These are phyloP conservation scores for Trichonephila inaurata DNA, from an alignment of 1,140 invertebrate species.

Conservation along the genomic window DNA sequence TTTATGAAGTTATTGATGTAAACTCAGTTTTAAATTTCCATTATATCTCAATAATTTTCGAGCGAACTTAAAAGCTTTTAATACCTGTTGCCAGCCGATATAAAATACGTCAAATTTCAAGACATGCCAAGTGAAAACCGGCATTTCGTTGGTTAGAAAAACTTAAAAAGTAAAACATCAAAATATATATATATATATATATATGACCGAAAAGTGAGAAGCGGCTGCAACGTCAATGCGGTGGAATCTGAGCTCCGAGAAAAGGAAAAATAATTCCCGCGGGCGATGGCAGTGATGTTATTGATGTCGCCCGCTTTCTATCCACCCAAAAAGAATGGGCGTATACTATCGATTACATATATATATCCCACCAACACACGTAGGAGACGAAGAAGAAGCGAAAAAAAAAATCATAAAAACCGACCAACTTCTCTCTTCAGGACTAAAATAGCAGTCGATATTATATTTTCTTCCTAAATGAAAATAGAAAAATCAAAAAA, in stretches of 20 bases:
- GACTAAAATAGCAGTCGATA: constrained; percentile 63
- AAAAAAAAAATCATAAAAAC: constrained; percentile 30
- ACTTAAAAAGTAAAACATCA: not conserved
- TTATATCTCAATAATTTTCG: too few species aligned
- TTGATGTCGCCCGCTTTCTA: constrained; percentile 42
- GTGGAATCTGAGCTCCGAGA: constrained; percentile 12
- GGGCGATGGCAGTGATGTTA: constrained; percentile 34
- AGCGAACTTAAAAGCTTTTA: not conserved
- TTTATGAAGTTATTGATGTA: too few species aligned
- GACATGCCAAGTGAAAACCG: not conserved
- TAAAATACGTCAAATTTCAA: not conserved
- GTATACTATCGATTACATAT: constrained; percentile 56
- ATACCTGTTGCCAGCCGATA: not conserved
- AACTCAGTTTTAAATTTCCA: too few species aligned
- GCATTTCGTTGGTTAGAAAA: not conserved
- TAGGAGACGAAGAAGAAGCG: not conserved
- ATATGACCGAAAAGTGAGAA: not conserved
- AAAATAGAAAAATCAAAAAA: constrained; percentile 20
- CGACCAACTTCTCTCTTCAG: constrained; percentile 3
- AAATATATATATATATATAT: not conserved
- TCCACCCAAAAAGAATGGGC: constrained; percentile 5
- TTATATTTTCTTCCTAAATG: constrained; percentile 48
- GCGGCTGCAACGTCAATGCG: not conserved
- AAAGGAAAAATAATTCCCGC: constrained; percentile 5
- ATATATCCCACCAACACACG: constrained; percentile 21